Evolutionary conservation across 2,797 vertebrate genomes (phyloP), one percentile per base, ranked within the genome.

Genomic region (Myoxocephalus aenaeus): DNA sequence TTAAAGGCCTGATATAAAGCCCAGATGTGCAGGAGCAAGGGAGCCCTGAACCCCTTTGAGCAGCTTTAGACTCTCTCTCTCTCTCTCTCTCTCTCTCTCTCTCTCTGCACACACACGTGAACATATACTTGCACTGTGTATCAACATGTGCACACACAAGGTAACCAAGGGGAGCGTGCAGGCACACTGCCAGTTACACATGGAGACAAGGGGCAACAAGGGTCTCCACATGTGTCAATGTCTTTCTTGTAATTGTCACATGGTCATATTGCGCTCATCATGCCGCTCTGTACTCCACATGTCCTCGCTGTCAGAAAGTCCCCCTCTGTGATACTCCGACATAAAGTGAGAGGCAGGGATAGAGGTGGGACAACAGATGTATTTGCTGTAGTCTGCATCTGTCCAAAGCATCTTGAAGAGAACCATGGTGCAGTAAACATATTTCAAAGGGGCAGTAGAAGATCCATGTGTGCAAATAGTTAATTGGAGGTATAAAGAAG

Each of bases 1-100:
- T 99, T 99, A 98, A 98, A 98, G 97, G 96, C 92, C 96, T 99
- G 97, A 99, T 99, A 98, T 98, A 97, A 98, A 98, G 97, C 97
- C 97, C 98, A 99, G 97, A 98, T 99, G 97, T 99, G 96, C 97
- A 95, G 87, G 87, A 92, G 89, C 93, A 94, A 94, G 95, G 96
- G 92, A 96, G 95, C 92, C 92, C 94, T 94, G 94, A 95, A 95
- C 95, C 94, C 95, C 90, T 94, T 90, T 92, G 92, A 94, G 92
- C 91, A 85, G 73, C 77, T 82, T 92, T 91, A 88, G 91, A 85
- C 69, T 56, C 65, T 70, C 54, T 54, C 62, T 51, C 61, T 70
- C 34, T 34, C 46, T 44, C 18, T 50, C 46, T 76, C 71, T 67
- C 44, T 53, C 44, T 25, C 34, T 34, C 44, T 25, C 4, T 5